phyloP scores from a whole-genome alignment of 2,888 invertebrate genomes.

The Xestia xanthographa region DNA sequence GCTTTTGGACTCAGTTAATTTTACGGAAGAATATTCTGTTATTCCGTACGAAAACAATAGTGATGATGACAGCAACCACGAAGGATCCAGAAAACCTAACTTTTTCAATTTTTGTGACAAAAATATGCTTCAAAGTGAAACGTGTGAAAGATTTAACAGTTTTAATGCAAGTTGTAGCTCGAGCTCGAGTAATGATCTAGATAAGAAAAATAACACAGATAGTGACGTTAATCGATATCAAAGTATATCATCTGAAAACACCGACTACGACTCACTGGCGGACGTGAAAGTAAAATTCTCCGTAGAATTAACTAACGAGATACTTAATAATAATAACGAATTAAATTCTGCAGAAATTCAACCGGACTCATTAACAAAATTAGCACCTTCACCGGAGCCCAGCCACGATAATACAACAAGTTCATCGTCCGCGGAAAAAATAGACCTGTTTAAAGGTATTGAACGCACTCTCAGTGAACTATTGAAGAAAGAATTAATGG shows the following conservation, averaged over 20 bases:
- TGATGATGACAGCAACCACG: conserved; percentile 76
- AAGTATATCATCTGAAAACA: conserved; percentile 80
- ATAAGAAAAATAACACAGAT: conserved; percentile 78
- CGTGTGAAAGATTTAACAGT: conserved; percentile 86
- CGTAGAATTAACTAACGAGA: conserved; percentile 78
- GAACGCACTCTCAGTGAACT: conserved; percentile 90
- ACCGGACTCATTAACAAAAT: conserved; percentile 75
- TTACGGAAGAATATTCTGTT: conserved; percentile 81
- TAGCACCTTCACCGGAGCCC: conserved; percentile 83
- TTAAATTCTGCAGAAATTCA: conserved; percentile 72
- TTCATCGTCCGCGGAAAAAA: conserved; percentile 81
- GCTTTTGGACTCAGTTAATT: conserved; percentile 82
- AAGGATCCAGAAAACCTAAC: conserved; percentile 71
- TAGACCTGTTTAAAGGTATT: conserved; percentile 89
- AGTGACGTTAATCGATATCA: conserved; percentile 79
- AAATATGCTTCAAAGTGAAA: conserved; percentile 88
- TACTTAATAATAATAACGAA: conserved; percentile 71
- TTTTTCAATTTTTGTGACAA: conserved; percentile 84
- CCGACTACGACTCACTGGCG: conserved; percentile 83
- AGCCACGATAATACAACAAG: conserved; percentile 71
- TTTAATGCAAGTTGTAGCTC: conserved; percentile 84
- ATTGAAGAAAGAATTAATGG: conserved; percentile 90
- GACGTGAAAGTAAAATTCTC: conserved; percentile 84
- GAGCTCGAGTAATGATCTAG: conserved; percentile 77
- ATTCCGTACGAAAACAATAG: conserved; percentile 77